Evolutionary conservation across 1,140 invertebrate genomes (phyloP), one percentile per base, ranked within the genome.

Genomic region (Drosophila subpulchrella): DNA sequence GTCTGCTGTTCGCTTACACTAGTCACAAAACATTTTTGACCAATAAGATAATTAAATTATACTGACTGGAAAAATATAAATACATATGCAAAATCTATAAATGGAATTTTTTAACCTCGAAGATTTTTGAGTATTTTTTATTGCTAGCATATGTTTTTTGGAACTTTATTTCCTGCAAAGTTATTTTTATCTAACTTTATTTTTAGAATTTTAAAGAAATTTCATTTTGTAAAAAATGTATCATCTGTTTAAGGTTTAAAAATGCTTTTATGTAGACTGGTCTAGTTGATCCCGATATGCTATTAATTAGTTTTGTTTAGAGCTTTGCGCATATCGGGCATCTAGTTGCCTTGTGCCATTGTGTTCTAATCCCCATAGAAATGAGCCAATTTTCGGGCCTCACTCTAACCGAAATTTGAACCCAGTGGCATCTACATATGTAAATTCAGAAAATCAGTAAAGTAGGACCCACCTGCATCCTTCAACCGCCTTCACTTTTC

Each of bases 311-410:
- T 17, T 55, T 54, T 39, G 60, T 71, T 76, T 53, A 24, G 36
- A 20, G 17, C 15, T 50, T 10, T 56, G 32, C 12, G 20, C 27
- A 27, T 48, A 54, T 58, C 24, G 24, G 20, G 34, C 63, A 77
- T 77, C 73, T 60, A 76, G 62, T 77, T 56, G 24, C 36, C 61
- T 47, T 24, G n/a, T 27, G 34, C 41, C 24, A 47, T 75, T 57
- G 53, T 75, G 53, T 42, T 38, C 15, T 13, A 41, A 47, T 41
- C 32, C 48, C 20, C 4, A 13, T 42, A 8, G 50, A 17, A 75
- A 56, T 65, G 42, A 15, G 59, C 0, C 15, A 38, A 27, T 32
- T 63, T 62, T 24, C 5, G 12, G 4, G 6, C 17, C 15, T 13
- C 38, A 54, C 8, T 42, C 15, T 11, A 12, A 11, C 20, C 32